Evolutionary conservation across 2,888 invertebrate genomes (phyloP).

Genomic region (Stenodema calcarata): DNA sequence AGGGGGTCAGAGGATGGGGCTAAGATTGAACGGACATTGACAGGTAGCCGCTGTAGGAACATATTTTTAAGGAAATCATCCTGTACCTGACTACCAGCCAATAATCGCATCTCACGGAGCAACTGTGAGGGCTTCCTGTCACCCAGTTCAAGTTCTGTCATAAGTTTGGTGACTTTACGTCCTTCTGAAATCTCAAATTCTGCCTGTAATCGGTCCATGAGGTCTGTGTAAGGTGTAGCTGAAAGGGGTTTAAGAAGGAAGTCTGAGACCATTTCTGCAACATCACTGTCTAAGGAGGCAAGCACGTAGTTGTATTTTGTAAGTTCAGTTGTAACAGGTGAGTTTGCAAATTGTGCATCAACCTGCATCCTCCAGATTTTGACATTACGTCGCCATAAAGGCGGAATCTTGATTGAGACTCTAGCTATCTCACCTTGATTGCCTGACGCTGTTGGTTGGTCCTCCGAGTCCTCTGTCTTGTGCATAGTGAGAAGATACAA

Average conservation of each 20-base stretch:
- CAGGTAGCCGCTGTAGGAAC: constrained; percentile 13
- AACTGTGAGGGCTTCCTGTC: constrained; percentile 26
- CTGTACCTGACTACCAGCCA: background rate
- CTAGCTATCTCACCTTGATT: background rate
- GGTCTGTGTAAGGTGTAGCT: background rate
- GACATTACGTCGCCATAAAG: background rate
- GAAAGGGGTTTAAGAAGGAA: background rate
- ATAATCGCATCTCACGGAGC: constrained; percentile 25
- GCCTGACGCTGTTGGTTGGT: background rate
- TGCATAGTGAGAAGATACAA: too few species aligned
- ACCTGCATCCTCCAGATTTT: background rate
- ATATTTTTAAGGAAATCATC: constrained; percentile 26
- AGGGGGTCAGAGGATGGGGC: background rate
- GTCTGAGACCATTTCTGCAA: constrained; percentile 8
- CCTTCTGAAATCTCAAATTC: constrained; percentile 17
- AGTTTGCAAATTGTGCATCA: background rate
- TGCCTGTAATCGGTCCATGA: background rate
- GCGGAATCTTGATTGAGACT: background rate
- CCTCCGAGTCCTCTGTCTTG: too few species aligned
- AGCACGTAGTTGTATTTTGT: background rate
- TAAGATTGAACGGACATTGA: background rate
- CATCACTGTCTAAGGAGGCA: background rate
- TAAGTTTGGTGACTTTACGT: background rate
- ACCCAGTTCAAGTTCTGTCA: constrained; percentile 21
- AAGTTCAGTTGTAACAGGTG: background rate